phyloP scores from a whole-genome alignment of 1,140 invertebrate species.

The Colletes gigas region DNA sequence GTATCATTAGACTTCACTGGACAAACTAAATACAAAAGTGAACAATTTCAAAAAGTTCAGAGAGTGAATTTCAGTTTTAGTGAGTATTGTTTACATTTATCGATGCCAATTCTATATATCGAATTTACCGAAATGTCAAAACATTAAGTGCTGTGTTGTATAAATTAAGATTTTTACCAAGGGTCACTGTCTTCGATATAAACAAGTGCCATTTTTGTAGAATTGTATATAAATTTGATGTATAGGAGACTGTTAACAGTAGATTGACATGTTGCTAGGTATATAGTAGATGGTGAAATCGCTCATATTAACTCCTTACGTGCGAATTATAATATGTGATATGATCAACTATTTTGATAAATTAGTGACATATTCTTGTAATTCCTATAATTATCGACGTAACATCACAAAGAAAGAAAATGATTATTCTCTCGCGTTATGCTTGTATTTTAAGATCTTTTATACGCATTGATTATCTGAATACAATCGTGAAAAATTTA shows the following conservation, averaged over 20 bases:
- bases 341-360: not conserved
- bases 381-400: not conserved
- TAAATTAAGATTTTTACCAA: slow-evolving; percentile 68
- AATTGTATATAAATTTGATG: not conserved
- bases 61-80: too few species aligned
- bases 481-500: not conserved
- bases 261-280: not conserved
- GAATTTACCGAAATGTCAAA: not conserved
- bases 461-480: not conserved
- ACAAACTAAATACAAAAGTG: too few species aligned
- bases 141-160: not conserved
- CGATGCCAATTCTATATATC: too few species aligned
- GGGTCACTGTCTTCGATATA: slow-evolving; percentile 78
- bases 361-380: not conserved
- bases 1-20: too few species aligned
- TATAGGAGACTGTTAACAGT: not conserved
- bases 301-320: not conserved
- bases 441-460: not conserved
- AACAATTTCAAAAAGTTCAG: too few species aligned
- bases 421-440: not conserved
- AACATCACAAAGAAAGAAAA: not conserved
- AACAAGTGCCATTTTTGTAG: slow-evolving; percentile 74
- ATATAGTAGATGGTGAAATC: not conserved
- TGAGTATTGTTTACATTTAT: too few species aligned
- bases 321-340: not conserved